A percentile compares a stretch with the other conserved stretches of the same genome.
These are phyloP conservation scores for Phyllotreta striolata DNA, from an alignment of 2,888 invertebrate species.

Conservation along the genomic window DNA sequence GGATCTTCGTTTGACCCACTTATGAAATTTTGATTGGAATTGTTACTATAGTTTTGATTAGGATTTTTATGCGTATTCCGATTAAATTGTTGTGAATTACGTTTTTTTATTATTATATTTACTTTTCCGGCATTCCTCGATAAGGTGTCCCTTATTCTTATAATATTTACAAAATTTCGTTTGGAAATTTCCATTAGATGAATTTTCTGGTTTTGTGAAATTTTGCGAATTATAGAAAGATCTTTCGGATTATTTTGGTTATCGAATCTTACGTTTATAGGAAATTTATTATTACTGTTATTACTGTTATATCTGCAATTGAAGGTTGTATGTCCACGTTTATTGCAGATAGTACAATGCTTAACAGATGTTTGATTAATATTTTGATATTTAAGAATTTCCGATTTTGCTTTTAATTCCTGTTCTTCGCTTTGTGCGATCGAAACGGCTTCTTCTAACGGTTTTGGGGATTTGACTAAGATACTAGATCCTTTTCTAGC, in stretches of 20 bases:
- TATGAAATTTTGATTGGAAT: too few relatives aligned
- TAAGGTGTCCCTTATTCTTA: too few relatives aligned
- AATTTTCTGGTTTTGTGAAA: too few relatives aligned
- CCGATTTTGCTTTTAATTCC: not conserved
- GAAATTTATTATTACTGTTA: not conserved
- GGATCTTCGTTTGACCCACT: too few relatives aligned
- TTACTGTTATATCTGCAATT: not conserved
- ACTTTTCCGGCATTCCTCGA: too few relatives aligned
- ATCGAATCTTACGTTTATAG: too few relatives aligned
- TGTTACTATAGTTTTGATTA: not conserved
- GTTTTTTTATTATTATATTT: too few relatives aligned
- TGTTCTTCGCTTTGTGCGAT: not conserved
- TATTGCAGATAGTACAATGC: conserved; percentile 8
- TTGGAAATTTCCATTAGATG: too few relatives aligned
- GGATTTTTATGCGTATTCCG: not conserved
- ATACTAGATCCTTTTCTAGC: not conserved
- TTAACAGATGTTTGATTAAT: conserved; percentile 1
- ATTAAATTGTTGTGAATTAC: too few relatives aligned
- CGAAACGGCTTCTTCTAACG: conserved; percentile 19
- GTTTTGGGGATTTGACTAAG: conserved; percentile 8
- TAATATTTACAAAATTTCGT: too few relatives aligned
- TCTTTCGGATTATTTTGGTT: too few relatives aligned
- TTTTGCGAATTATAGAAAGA: too few relatives aligned
- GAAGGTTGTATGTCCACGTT: not conserved
- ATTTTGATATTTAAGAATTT: conserved; percentile 3